Percentiles rank a stretch among this genome's conserved stretches.
Evolutionary conservation across 2,797 vertebrate species (phyloP).

Genomic region (Poecile montanus): DNA sequence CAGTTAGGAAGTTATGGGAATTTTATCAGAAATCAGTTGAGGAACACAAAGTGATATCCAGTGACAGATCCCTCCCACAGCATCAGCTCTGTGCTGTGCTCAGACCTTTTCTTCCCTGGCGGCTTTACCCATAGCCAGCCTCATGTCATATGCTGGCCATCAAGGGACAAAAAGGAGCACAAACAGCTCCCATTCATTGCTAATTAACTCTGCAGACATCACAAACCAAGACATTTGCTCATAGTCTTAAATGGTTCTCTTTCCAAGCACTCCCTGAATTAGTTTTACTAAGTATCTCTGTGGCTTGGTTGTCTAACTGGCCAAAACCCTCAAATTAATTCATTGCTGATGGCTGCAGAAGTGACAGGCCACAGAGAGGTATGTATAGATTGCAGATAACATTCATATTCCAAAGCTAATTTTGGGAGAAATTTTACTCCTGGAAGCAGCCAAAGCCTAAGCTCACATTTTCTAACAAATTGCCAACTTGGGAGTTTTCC

Average conservation of each 20-base stretch:
- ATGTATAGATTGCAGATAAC: not conserved
- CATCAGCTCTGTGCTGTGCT: not conserved
- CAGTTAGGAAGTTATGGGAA: not conserved
- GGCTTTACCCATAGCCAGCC: not conserved
- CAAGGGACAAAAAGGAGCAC: not conserved
- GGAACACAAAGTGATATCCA: not conserved
- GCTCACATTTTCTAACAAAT: not conserved
- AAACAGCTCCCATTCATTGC: too few species aligned
- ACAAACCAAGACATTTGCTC: not conserved
- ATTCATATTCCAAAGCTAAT: not conserved
- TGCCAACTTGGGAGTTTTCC: not conserved
- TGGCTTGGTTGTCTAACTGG: not conserved
- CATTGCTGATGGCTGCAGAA: not conserved
- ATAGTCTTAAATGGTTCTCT: not conserved
- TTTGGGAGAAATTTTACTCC: not conserved
- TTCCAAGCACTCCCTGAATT: not conserved
- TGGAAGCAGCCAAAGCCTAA: not conserved
- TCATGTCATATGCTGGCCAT: not conserved
- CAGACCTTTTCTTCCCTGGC: not conserved
- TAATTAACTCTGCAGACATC: not conserved
- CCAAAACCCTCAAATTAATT: not conserved
- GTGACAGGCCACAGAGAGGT: not conserved
- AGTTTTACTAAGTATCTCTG: not conserved
- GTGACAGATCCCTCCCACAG: not conserved
- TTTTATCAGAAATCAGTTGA: not conserved